Base-by-base conservation (phyloP, 2,113 vertebrate species). In the Lynx canadensis region DNA sequence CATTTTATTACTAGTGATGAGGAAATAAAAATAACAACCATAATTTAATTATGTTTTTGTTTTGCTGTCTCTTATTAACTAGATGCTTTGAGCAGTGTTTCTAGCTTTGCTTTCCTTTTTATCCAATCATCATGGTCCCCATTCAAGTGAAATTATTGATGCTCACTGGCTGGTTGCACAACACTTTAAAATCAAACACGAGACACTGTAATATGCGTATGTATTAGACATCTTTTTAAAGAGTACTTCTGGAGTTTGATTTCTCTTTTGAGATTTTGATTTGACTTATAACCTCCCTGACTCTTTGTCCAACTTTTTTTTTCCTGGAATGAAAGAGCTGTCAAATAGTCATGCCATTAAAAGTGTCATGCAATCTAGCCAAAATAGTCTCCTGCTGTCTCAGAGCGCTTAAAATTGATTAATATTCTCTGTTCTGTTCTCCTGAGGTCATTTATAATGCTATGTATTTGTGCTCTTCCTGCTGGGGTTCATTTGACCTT, bases 371-470 rank as follows among this genome's bases (percentile, higher is more conserved):
- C 27, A 73, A 82, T 45, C 23, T 85, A 78, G 50, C 74, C 57
- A 66, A 88, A 91, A 84, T 7, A 79, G 66, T 60, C 52, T 89
- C 90, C 81, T 94, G 80, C 92, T 94, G 80, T 57, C 66, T 86
- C 25, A 2, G 27, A 85, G 29, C 83, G 65, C 16, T 86, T 97
- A 78, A 92, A 83, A 57, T 69, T 89, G 36, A 85, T 97, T 66
- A 96, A 80, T 96, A 95, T 86, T 97, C 85, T 89, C 87, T 79
- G 68, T 93, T 92, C 73, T 96, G 14, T 79, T 93, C 95, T 97
- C 68, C 41, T 41, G 31, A 57, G 82, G 79, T 95, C 69, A 92
- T 82, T 97, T 93, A 38, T 84, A 89, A 90, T 83, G 86, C 50
- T 92, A 38, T 21, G 1, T 81, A 60, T 66, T 84, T 95, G 71